A percentile compares a stretch with the other conserved stretches of the same genome.
Conservation (phyloP, 2,888 invertebrate genomes). For the Spilarctia lutea region DNA sequence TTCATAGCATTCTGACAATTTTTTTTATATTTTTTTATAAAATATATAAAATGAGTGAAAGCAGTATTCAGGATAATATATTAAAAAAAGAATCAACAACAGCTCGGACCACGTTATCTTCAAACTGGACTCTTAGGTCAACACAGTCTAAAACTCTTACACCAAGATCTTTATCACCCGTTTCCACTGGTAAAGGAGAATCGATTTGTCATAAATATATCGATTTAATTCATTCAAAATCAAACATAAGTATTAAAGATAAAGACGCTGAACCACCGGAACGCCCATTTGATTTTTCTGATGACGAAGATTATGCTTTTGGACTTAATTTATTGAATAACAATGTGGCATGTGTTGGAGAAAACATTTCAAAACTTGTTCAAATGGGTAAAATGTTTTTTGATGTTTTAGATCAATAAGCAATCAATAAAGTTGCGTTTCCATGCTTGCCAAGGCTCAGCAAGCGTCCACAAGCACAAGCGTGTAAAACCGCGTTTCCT, state of each 20-base stretch:
- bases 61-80: constrained; percentile 57
- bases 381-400: constrained; percentile 73
- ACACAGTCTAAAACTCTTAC: constrained; percentile 52
- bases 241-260: constrained; percentile 63
- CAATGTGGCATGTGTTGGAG: constrained; percentile 81
- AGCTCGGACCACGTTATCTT: constrained; percentile 54
- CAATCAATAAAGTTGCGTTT: no score
- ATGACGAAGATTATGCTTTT: constrained; percentile 81
- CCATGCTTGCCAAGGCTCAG: no score
- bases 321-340: constrained; percentile 79
- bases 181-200: constrained; percentile 58
- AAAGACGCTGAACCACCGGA: constrained; percentile 68
- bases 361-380: constrained; percentile 77
- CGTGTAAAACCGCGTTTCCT: no score
- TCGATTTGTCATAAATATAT: constrained; percentile 71
- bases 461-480: no score
- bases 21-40: not conserved
- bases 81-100: constrained; percentile 50
- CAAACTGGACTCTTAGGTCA: constrained; percentile 61
- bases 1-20: constrained; percentile 8
- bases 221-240: constrained; percentile 73
- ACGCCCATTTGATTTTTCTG: constrained; percentile 78
- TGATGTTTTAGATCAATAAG: not conserved
- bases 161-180: constrained; percentile 64
- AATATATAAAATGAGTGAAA: constrained; percentile 60